Percentiles rank a stretch among this genome's conserved stretches.
These are phyloP conservation scores for Calephelis nemesis DNA, from an alignment of 1,140 invertebrate species.

Conservation along the genomic window DNA sequence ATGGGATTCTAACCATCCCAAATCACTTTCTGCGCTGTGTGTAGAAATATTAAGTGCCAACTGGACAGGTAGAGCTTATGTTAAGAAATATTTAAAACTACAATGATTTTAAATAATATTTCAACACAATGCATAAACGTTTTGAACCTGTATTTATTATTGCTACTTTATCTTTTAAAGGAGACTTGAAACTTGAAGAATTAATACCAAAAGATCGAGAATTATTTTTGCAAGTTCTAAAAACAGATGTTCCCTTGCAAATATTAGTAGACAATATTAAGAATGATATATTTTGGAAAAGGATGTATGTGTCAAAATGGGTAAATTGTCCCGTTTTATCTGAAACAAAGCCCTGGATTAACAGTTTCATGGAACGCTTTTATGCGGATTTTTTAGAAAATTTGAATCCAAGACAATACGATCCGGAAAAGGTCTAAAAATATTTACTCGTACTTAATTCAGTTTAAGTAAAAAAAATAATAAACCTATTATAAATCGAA, in stretches of 20 bases:
- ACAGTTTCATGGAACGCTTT: constrained; percentile 71
- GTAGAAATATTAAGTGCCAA: constrained; percentile 65
- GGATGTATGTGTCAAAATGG: constrained; percentile 68
- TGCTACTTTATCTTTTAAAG: constrained; percentile 34
- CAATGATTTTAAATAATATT: neutral
- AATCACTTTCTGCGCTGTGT: constrained; percentile 58
- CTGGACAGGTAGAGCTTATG: constrained; percentile 55
- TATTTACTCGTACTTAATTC: neutral
- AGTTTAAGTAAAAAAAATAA: too few relatives aligned
- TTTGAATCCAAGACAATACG: constrained; percentile 73
- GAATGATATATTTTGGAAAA: constrained; percentile 77
- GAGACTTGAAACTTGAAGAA: constrained; percentile 52
- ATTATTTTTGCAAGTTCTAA: constrained; percentile 68
- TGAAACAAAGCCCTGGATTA: constrained; percentile 68
- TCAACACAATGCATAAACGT: neutral
- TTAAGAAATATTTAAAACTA: neutral
- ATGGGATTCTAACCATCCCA: constrained; percentile 62
- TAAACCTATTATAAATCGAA: neutral
- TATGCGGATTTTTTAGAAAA: constrained; percentile 73
- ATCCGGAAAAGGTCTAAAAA: constrained; percentile 68
- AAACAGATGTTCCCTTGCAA: constrained; percentile 64
- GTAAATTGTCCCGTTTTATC: constrained; percentile 45
- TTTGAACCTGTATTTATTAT: neutral
- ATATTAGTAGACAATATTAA: constrained; percentile 71
- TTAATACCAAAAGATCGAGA: constrained; percentile 69